Evolutionary conservation across 2,797 vertebrate genomes (phyloP).

Genomic region (Rhynchonycteris naso): DNA sequence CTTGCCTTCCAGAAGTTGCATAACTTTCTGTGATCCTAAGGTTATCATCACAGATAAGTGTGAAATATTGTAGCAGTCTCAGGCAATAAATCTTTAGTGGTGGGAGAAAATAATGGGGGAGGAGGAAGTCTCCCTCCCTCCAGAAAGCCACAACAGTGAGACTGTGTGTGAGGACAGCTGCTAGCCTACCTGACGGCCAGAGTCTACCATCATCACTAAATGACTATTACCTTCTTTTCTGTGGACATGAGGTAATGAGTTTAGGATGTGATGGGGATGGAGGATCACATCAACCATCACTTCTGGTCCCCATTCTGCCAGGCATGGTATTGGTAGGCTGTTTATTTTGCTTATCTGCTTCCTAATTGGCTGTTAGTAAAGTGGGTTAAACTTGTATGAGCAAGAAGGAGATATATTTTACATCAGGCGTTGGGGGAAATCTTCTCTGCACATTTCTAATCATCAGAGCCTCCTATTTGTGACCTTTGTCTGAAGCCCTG

Average conservation of each 20-base stretch:
- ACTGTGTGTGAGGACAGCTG: not conserved
- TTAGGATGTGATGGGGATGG: fast-evolving
- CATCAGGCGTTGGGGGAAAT: not conserved
- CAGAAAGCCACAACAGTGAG: not conserved
- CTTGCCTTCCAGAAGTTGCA: conserved; percentile 20
- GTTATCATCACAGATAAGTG: not conserved
- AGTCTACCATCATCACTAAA: not conserved
- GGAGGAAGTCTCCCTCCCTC: not conserved
- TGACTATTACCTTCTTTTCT: not conserved
- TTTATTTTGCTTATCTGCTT: not conserved
- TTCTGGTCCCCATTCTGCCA: not conserved
- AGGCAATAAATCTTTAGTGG: not conserved
- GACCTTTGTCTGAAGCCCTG: not conserved
- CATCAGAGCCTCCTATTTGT: not conserved
- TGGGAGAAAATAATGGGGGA: not conserved
- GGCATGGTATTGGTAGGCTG: too few species aligned
- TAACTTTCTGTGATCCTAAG: conserved; percentile 39
- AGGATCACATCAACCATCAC: not conserved
- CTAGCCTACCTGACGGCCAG: not conserved
- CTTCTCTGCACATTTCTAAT: not conserved
- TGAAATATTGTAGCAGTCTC: not conserved
- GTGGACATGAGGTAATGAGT: not conserved
- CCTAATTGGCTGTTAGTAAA: not conserved
- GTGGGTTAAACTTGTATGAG: not conserved
- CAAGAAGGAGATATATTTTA: not conserved